A percentile compares a stretch with the other conserved stretches of the same genome.
These are phyloP conservation scores for Sialis lutaria DNA, from an alignment of 2,888 invertebrate genomes.

Conservation along the genomic window DNA sequence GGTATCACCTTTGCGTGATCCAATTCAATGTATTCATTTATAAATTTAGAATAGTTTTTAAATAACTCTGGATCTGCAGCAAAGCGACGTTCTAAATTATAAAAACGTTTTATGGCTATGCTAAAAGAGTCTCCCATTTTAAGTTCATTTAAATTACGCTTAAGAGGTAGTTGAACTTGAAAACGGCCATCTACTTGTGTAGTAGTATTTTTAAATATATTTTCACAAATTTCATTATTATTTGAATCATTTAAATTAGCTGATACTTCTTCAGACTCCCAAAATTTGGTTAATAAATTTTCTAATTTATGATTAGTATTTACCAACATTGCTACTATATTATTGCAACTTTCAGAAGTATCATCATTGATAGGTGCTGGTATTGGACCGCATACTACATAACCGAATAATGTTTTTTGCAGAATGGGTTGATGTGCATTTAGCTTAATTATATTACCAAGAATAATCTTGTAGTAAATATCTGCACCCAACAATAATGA, in stretches of 20 bases:
- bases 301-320: neutral
- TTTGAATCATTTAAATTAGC: neutral
- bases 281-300: neutral
- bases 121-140: neutral
- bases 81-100: neutral
- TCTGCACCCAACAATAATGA: neutral
- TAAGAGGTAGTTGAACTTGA: neutral
- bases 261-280: neutral
- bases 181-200: neutral
- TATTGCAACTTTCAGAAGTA: neutral
- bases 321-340: neutral
- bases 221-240: neutral
- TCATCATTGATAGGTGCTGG: neutral
- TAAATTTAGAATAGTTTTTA: neutral
- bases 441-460: neutral
- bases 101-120: neutral
- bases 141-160: neutral
- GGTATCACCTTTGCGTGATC: neutral
- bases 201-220: neutral
- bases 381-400: neutral
- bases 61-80: neutral
- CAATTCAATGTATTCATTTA: neutral
- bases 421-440: neutral
- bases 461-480: neutral
- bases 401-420: neutral